These are phyloP conservation scores for Zaprionus nigranus DNA, from an alignment of 1,140 invertebrate species.

Conservation along the genomic window DNA sequence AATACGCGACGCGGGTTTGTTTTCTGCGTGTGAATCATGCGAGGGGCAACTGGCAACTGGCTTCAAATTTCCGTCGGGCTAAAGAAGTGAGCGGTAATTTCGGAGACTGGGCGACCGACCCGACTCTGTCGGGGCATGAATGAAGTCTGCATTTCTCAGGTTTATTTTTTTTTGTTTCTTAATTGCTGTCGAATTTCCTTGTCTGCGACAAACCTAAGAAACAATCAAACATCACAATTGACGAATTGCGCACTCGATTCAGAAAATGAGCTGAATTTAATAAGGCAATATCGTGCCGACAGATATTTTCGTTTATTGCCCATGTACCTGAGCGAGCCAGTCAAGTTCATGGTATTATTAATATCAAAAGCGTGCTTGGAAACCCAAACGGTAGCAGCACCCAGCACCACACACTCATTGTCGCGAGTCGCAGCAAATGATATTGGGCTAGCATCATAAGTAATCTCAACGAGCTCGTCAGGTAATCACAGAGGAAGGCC, in stretches of 20 bases:
- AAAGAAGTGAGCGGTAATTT: slow-evolving; percentile 52
- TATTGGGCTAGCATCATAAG: background rate
- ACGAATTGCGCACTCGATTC: slow-evolving; percentile 21
- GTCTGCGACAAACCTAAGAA: slow-evolving; percentile 28
- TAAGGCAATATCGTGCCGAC: slow-evolving; percentile 50
- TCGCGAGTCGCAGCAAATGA: background rate
- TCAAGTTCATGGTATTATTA: slow-evolving; percentile 62
- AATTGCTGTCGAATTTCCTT: slow-evolving; percentile 47
- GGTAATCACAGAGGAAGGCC: slow-evolving; percentile 26
- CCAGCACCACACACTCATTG: background rate
- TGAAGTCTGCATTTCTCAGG: slow-evolving; percentile 32
- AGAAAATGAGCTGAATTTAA: slow-evolving; percentile 56
- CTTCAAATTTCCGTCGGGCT: slow-evolving; percentile 30
- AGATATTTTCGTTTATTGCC: slow-evolving; percentile 12
- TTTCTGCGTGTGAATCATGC: slow-evolving; percentile 61
- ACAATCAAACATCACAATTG: slow-evolving; percentile 3
- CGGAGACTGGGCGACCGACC: slow-evolving; percentile 23
- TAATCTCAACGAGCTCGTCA: slow-evolving; percentile 3
- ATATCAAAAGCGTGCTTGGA: slow-evolving; percentile 41
- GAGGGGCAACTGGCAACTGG: slow-evolving; percentile 56
- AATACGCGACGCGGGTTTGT: slow-evolving; percentile 59
- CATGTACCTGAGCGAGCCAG: slow-evolving; percentile 21
- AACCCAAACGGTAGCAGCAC: slow-evolving; percentile 34
- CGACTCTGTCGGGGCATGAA: background rate
- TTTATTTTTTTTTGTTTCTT: background rate